Conservation (phyloP, 2,113 vertebrate genomes). For the Fukomys damarensis region DNA sequence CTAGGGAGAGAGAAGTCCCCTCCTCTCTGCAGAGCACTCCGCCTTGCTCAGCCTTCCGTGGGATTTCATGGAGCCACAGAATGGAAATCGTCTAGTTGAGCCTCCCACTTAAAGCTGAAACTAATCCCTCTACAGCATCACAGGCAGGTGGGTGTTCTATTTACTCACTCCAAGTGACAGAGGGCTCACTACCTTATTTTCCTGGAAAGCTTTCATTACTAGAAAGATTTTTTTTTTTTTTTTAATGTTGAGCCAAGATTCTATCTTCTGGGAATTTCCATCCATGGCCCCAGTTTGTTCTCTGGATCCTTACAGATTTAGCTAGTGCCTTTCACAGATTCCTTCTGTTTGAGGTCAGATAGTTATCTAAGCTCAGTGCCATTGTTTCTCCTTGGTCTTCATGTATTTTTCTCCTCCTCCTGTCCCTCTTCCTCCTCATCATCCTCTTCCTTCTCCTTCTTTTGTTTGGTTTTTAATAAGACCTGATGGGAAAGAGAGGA, state of each 20-base stretch:
- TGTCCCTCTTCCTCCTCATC: not conserved
- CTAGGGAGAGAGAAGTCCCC: not conserved
- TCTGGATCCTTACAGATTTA: not conserved
- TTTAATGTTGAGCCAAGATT: not conserved
- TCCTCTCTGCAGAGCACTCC: not conserved
- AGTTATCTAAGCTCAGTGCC: rapidly evolving
- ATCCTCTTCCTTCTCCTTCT: not conserved
- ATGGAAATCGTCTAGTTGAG: not conserved
- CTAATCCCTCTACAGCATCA: not conserved
- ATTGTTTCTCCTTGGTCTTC: not conserved
- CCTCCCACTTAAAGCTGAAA: constrained; percentile 46
- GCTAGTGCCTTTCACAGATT: not conserved
- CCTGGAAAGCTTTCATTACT: constrained; percentile 61
- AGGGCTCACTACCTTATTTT: constrained; percentile 67
- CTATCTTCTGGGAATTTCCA: not conserved
- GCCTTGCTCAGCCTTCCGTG: not conserved
- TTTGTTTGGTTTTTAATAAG: not conserved
- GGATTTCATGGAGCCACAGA: not conserved
- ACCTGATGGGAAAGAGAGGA: not conserved
- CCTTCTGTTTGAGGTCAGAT: not conserved
- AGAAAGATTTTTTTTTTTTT: constrained; percentile 16
- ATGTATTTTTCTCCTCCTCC: not conserved
- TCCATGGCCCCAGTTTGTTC: not conserved
- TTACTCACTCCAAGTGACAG: constrained; percentile 54
- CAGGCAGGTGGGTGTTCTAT: constrained; percentile 69